A percentile compares a stretch with the other conserved stretches of the same genome.
phyloP scores from a whole-genome alignment of 2,797 vertebrate species.

The Uromys caudimaculatus region DNA sequence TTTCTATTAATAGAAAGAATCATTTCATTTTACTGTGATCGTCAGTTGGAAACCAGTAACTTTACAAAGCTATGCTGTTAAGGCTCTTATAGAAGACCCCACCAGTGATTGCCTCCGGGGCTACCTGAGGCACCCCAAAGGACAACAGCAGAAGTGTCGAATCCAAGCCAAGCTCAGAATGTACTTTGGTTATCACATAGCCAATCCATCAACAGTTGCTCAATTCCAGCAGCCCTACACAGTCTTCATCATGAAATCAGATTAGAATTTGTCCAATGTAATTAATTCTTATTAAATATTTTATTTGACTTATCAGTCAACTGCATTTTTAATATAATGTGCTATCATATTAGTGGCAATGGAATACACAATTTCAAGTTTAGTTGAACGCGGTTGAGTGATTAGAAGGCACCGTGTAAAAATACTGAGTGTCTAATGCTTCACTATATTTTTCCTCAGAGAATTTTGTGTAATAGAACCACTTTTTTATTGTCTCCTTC shows the following conservation, averaged over 20 bases:
- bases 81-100: background rate
- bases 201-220: background rate
- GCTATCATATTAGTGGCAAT: background rate
- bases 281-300: slow-evolving; percentile 74
- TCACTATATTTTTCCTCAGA: slow-evolving; percentile 41
- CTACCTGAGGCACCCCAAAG: background rate
- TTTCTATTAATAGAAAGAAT: background rate
- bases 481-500: slow-evolving; percentile 60
- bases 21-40: background rate
- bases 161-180: background rate
- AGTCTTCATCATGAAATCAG: background rate
- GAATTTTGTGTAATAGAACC: slow-evolving; percentile 56
- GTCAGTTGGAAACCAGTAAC: background rate
- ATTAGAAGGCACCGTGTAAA: slow-evolving; percentile 24
- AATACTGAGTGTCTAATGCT: background rate
- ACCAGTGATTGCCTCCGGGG: background rate
- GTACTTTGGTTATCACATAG: background rate
- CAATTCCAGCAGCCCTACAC: background rate
- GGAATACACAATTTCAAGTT: slow-evolving; percentile 28
- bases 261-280: background rate
- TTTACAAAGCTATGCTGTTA: background rate
- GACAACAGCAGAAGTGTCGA: too few relatives aligned
- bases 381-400: background rate
- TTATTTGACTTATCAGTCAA: slow-evolving; percentile 56
- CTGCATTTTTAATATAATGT: slow-evolving; percentile 50